Evolutionary conservation across 2,888 invertebrate genomes (phyloP).

Genomic region (Stomorhina lunata): DNA sequence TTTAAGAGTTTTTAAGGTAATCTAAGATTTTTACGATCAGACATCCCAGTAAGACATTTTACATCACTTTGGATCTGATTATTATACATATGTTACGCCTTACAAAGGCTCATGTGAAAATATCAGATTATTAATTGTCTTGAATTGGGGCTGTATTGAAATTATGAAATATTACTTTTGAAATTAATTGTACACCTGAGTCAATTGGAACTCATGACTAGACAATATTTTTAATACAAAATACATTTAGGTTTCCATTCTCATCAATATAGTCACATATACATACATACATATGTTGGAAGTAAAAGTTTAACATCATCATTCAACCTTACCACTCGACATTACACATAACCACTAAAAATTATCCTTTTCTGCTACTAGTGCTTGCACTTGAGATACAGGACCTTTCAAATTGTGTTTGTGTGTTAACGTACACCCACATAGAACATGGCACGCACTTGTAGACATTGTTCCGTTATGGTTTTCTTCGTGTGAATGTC

Average conservation of each 20-base stretch:
- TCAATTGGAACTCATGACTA: conserved; percentile 32
- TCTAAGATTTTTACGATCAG: too few relatives aligned
- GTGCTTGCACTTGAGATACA: not conserved
- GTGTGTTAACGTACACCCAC: not conserved
- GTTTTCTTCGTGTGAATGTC: conserved; percentile 60
- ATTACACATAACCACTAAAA: conserved; percentile 28
- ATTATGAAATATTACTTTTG: conserved; percentile 12
- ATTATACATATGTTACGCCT: too few relatives aligned
- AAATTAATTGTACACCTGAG: conserved; percentile 37
- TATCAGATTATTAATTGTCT: not conserved
- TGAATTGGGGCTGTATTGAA: not conserved
- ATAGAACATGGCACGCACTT: conserved; percentile 23
- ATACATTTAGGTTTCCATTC: not conserved
- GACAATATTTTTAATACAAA: not conserved
- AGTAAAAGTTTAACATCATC: conserved; percentile 33
- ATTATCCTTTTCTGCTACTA: not conserved
- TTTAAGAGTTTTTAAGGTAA: too few relatives aligned
- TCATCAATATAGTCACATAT: not conserved
- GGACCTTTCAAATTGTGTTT: conserved; percentile 18
- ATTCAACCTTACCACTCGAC: conserved; percentile 19
- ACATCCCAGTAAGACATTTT: too few relatives aligned
- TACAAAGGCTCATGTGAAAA: too few relatives aligned
- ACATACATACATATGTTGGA: not conserved
- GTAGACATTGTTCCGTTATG: conserved; percentile 41
- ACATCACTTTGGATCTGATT: too few relatives aligned